Conservation (phyloP, 37 sponge, comb jelly and placozoan species). For the Ephydatia muelleri region DNA sequence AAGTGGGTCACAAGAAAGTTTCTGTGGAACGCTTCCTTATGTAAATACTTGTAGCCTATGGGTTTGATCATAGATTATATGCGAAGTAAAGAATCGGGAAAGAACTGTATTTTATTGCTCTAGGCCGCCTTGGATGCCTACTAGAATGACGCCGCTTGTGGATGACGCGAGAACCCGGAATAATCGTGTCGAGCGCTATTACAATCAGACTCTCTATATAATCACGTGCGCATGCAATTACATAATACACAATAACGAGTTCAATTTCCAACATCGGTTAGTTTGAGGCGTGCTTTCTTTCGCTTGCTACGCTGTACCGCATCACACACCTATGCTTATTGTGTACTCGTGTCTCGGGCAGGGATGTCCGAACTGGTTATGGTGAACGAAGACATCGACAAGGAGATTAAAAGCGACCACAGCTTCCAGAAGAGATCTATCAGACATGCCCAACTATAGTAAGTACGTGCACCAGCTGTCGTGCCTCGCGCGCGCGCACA, state of each 20-base stretch:
- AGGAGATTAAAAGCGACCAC: constrained; percentile 69
- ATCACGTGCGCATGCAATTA: too few species aligned
- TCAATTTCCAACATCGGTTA: too few species aligned
- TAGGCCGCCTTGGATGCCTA: too few species aligned
- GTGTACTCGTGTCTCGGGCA: constrained; percentile 9
- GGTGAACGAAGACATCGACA: constrained; percentile 84
- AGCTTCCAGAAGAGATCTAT: constrained; percentile 57
- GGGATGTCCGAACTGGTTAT: constrained; percentile 83
- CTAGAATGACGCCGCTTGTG: too few species aligned
- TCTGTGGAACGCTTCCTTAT: not conserved
- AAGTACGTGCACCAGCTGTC: too few species aligned
- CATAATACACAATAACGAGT: too few species aligned
- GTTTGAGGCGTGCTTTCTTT: not conserved
- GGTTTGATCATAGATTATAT: not conserved
- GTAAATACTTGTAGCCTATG: not conserved
- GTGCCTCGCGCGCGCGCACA: too few species aligned
- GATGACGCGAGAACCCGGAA: too few species aligned
- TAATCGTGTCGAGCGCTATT: too few species aligned
- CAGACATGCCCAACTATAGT: constrained; percentile 59
- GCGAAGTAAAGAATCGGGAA: too few species aligned
- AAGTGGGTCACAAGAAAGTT: not conserved
- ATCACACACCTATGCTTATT: not conserved
- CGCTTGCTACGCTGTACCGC: not conserved
- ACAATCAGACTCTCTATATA: too few species aligned
- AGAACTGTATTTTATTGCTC: too few species aligned